Percentiles rank a stretch among this genome's conserved stretches.
Evolutionary conservation across 2,113 vertebrate species (phyloP).

Genomic region (Smithornis capensis): DNA sequence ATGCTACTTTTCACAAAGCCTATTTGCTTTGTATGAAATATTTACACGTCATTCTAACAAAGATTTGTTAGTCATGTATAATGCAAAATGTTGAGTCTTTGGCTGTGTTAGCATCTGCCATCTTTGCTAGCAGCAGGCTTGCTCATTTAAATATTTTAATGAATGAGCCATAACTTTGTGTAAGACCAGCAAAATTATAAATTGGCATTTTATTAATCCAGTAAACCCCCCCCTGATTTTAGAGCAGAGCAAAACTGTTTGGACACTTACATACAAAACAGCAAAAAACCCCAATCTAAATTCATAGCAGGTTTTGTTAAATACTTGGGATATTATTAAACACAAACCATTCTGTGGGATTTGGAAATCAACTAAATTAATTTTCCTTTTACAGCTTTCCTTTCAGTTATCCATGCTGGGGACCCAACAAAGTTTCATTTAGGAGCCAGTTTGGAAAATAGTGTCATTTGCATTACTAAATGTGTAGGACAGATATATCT

Average conservation of each 20-base stretch:
- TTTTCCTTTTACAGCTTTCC: not conserved
- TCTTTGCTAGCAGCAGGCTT: slow-evolving; percentile 20
- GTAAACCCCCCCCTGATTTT: not conserved
- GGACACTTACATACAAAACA: not conserved
- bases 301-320: not conserved
- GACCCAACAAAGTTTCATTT: not conserved
- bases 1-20: not conserved
- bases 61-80: not conserved
- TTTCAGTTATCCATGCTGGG: not conserved
- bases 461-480: not conserved
- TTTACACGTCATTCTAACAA: not conserved
- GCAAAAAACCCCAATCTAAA: not conserved
- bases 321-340: not conserved
- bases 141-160: slow-evolving; percentile 40
- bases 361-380: not conserved
- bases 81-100: not conserved
- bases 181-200: not conserved
- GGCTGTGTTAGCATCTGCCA: slow-evolving; percentile 6
- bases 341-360: not conserved
- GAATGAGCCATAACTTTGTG: slow-evolving; percentile 36
- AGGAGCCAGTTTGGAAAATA: not conserved
- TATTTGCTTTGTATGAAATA: not conserved
- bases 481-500: not conserved
- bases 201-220: not conserved
- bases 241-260: not conserved